These are phyloP conservation scores for Eulemur mongoz DNA, from an alignment of 2,797 vertebrate species.

Conservation along the genomic window DNA sequence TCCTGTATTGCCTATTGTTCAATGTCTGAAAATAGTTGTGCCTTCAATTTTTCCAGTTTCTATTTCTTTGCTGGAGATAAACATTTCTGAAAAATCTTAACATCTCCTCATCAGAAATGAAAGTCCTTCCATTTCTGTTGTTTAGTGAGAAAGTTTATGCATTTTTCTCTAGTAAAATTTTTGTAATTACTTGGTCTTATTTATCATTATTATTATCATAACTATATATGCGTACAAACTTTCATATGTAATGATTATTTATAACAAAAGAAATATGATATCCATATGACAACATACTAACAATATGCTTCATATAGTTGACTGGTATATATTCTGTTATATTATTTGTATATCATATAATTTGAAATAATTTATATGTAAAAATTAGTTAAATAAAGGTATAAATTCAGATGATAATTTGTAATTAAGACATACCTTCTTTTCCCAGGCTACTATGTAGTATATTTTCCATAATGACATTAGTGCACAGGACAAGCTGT, in stretches of 20 bases:
- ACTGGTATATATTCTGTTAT: background rate
- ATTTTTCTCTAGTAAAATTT: background rate
- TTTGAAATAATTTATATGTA: background rate
- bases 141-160: background rate
- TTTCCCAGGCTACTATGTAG: background rate
- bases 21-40: background rate
- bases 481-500: background rate
- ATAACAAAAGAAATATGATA: background rate
- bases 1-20: background rate
- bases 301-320: background rate
- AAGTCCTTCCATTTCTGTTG: background rate
- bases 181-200: background rate
- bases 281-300: background rate
- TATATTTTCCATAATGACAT: background rate
- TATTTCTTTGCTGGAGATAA: background rate
- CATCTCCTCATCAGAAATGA: background rate
- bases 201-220: background rate
- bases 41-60: background rate
- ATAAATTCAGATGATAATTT: background rate
- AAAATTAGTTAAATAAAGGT: background rate
- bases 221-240: background rate
- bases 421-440: background rate
- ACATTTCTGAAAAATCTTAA: background rate
- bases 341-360: background rate
- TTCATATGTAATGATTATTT: background rate